Conservation (phyloP, 2,888 invertebrate species). For the Lasioglossum oenotherae region DNA sequence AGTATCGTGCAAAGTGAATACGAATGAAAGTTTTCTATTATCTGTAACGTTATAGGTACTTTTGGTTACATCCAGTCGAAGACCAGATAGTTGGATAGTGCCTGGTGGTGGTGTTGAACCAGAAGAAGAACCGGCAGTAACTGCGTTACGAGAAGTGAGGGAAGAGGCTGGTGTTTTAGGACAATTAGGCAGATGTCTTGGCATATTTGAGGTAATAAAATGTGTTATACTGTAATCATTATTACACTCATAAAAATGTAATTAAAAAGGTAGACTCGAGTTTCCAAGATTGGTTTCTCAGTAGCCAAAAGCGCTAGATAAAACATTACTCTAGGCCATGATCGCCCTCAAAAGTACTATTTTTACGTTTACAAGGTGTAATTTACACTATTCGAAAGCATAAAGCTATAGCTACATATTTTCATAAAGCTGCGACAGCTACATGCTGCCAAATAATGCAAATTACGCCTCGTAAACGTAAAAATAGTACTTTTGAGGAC, state of each 20-base stretch:
- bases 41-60: constrained; percentile 89
- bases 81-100: constrained; percentile 97
- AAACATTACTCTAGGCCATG: no score
- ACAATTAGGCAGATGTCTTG: constrained; percentile 94
- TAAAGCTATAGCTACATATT: no score
- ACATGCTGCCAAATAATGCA: no score
- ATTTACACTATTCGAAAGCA: no score
- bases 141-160: constrained; percentile 96
- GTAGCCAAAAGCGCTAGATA: no score
- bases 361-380: no score
- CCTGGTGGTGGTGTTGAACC: constrained; percentile 99
- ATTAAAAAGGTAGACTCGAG: neutral
- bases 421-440: no score
- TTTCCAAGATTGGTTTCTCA: no score
- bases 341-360: no score
- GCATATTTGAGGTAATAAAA: constrained; percentile 94
- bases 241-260: neutral
- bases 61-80: constrained; percentile 95
- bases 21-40: neutral
- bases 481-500: no score
- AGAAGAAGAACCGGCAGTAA: constrained; percentile 94
- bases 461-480: no score
- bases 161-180: constrained; percentile 99
- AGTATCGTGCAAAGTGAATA: neutral
- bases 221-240: neutral